Percentiles rank a stretch among this genome's conserved stretches.
Conservation (phyloP, 2,797 vertebrate species). For the Acanthurus leucopareius region DNA sequence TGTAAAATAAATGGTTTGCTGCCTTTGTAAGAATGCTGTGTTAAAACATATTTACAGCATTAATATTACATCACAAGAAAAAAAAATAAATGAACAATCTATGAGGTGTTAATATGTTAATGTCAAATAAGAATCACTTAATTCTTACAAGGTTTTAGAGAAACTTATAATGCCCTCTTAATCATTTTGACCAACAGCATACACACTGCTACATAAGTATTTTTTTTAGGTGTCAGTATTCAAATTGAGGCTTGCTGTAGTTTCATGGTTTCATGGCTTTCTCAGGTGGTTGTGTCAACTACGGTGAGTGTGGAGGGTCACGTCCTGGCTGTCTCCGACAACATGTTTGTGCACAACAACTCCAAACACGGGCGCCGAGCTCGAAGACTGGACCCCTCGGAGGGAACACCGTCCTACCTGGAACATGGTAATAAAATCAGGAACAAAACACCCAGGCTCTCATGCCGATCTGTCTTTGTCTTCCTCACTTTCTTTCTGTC, state of each 20-base stretch:
- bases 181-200: background rate
- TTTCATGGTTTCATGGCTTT: slow-evolving; percentile 11
- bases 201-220: background rate
- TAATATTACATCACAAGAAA: background rate
- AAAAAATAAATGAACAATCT: too few relatives aligned
- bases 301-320: slow-evolving; percentile 97
- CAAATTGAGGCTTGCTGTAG: background rate
- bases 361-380: slow-evolving; percentile 96
- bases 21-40: background rate
- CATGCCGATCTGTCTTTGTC: slow-evolving; percentile 55
- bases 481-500: slow-evolving; percentile 53
- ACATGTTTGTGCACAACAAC: slow-evolving; percentile 99
- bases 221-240: background rate
- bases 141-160: background rate
- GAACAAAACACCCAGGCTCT: slow-evolving; percentile 43
- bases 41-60: background rate
- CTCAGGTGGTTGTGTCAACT: slow-evolving; percentile 95
- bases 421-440: slow-evolving; percentile 90
- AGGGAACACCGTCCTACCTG: slow-evolving; percentile 97
- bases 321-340: slow-evolving; percentile 96
- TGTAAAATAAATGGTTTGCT: background rate
- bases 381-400: slow-evolving; percentile 94
- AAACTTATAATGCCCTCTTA: background rate
- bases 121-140: background rate
- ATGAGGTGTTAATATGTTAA: background rate